These are phyloP conservation scores for Cheirogaleus major DNA, from an alignment of 2,797 vertebrate species.

Conservation along the genomic window DNA sequence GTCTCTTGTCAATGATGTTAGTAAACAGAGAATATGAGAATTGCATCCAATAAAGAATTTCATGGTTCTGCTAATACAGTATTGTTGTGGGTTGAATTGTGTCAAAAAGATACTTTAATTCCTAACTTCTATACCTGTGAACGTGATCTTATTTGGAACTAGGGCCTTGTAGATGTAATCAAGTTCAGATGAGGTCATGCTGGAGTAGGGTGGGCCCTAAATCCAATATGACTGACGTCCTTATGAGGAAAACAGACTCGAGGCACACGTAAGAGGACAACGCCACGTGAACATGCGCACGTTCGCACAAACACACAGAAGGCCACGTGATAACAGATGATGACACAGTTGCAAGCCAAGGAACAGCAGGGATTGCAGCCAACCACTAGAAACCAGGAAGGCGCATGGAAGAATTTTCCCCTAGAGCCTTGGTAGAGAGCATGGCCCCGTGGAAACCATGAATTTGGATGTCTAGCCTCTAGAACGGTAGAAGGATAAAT, in stretches of 20 bases:
- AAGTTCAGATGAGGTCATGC: neutral
- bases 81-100: neutral
- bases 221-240: neutral
- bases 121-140: neutral
- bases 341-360: neutral
- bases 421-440: neutral
- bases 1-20: neutral
- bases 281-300: neutral
- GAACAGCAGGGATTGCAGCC: no score
- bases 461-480: neutral
- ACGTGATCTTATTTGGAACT: neutral
- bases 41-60: conserved; percentile 4
- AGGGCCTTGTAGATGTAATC: neutral
- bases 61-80: neutral
- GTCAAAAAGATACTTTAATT: neutral
- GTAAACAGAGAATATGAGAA: neutral
- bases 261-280: neutral
- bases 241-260: neutral
- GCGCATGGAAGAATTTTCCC: neutral
- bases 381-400: neutral
- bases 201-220: neutral
- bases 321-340: neutral
- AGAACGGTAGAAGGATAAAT: neutral
- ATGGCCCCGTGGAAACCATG: no score
- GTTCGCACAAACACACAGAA: no score